Base-by-base conservation (phyloP, 2,888 invertebrate species). In the Euzophera pinguis region DNA sequence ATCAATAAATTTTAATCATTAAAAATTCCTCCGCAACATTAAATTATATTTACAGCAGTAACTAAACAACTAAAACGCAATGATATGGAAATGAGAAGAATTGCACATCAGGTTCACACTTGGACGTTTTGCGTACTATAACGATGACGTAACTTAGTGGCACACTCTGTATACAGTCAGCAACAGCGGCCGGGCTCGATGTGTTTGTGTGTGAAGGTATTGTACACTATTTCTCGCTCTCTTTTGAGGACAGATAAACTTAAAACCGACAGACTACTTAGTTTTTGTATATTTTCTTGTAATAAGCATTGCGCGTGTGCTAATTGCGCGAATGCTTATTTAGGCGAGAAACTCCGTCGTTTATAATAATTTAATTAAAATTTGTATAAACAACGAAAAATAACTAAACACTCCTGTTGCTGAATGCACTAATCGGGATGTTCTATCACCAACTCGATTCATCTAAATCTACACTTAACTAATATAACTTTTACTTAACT, bases 11-110 rank as follows among this genome's bases (percentile, higher is more conserved):
- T 82, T 80, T 78, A 65, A 82, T 81, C 78, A 73, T 83, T 63
- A 77, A 81, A 78, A 75, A 70, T 65, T 69, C 64, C 62, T 67
- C 69, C 71, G 64, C 81, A 84, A 85, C 74, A 75, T 84, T 84
- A 84, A 89, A 88, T 87, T 80, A 88, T 89, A 89, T 89, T 87
- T 89, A 89, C 89, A 88, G 64, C 74, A 73, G 67, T 75, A 86
- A 87, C 78, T 86, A 87, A 88, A 82, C 65, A 82, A 84, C 78
- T 87, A 86, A 83, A 84, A 79, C 79, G 75, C 78, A 79, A 81
- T 78, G 83, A 86, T 82, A 88, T 85, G 86, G 83, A 88, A 88
- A 88, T 84, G 78, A 87, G 77, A 83, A 82, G 75, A 87, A 89
- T 90, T 90, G 89, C 89, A 90, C 89, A 87, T 80, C 67, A 77